Conservation (phyloP, 2,797 vertebrate genomes). For the Phaenicophaeus curvirostris region DNA sequence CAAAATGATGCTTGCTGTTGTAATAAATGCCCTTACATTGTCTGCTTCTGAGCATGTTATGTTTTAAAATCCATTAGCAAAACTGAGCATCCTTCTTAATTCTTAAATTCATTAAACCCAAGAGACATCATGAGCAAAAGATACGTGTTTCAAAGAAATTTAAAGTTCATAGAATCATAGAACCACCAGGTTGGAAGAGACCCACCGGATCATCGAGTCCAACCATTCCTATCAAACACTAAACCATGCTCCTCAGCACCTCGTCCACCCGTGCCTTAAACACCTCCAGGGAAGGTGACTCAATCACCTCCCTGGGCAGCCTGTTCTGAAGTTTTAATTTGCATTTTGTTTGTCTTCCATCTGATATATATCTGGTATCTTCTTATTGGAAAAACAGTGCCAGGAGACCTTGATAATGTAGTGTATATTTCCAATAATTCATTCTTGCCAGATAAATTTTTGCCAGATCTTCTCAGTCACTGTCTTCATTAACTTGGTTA, state of each 20-base stretch:
- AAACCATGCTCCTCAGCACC: no score
- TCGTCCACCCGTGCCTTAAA: no score
- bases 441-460: constrained; percentile 39
- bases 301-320: no score
- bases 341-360: not conserved
- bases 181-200: no score
- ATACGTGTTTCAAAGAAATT: not conserved
- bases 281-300: no score
- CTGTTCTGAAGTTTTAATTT: not conserved
- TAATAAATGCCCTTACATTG: not conserved
- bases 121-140: not conserved
- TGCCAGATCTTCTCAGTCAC: constrained; percentile 23
- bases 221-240: no score
- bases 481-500: not conserved
- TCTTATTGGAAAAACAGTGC: constrained; percentile 4
- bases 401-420: not conserved
- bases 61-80: not conserved
- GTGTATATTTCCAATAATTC: constrained; percentile 21
- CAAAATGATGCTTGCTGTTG: not conserved
- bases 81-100: not conserved
- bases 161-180: no score
- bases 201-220: no score
- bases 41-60: not conserved
- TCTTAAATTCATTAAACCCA: not conserved
- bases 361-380: not conserved